Evolutionary conservation across 2,888 invertebrate genomes (phyloP), one percentile per base, ranked within the genome.

Genomic region (Rhimphoctona megacephalus): DNA sequence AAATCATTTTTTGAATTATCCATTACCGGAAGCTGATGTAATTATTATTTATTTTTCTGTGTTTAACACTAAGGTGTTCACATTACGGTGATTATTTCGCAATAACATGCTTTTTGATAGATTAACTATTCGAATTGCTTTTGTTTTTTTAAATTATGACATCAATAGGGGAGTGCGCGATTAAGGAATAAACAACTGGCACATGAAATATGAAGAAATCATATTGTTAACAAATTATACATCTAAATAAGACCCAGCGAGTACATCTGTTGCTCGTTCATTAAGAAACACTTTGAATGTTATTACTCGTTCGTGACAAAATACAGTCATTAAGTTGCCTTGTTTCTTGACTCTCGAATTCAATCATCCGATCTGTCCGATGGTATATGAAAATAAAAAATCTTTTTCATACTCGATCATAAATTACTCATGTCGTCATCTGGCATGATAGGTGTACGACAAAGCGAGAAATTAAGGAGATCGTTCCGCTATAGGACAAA

Each of bases 371-470:
- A 46, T 46, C n/a, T 46, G 36, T 54, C 54, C 54, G 25, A 39
- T 57, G 30, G n/a, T 43, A 49, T 30, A 14, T 7, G 43, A 54
- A 43, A 36, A 39, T 54, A 52, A 54, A n/a, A n/a, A 76, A 46
- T 64, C 33, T 54, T 22, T 19, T 54, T 22, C 33, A 64, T 19
- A 19, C 7, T 74, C 54, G 19, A 7, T 8, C 9, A 69, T 78
- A 25, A 78, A 67, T 77, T 64, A 64, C 49, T 46, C 19, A 22
- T 33, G 69, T 78, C 52, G 54, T 67, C 52, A 39, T 67, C 66
- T 39, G 39, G 39, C 54, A 25, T 30, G 49, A 25, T 64, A 64
- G n/a, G 25, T 36, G 7, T 39, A 54, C 17, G 52, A 39, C 54
- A 11, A 22, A 39, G 67, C 54, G 11, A 36, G 67, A 49, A 78